Evolutionary conservation across 1,140 invertebrate genomes (phyloP).

Genomic region (Coptotermes formosanus): DNA sequence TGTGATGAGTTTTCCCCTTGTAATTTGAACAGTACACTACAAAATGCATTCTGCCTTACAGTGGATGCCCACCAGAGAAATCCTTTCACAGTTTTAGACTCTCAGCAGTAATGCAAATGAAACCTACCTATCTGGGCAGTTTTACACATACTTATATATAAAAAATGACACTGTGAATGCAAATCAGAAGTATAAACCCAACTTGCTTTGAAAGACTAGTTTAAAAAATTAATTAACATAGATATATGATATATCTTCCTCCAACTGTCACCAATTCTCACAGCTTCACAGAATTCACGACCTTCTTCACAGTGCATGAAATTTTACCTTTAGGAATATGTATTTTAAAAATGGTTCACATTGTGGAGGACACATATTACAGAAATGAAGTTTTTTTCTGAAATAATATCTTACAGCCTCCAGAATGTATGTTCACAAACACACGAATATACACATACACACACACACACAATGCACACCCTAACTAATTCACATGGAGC

Average conservation of each 20-base stretch:
- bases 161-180: slow-evolving; percentile 22
- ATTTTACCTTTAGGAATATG: neutral
- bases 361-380: neutral
- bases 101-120: neutral
- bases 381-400: neutral
- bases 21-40: neutral
- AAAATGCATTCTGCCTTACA: neutral
- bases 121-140: neutral
- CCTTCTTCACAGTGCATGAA: neutral
- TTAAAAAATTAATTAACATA: slow-evolving; percentile 21
- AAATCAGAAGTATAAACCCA: slow-evolving; percentile 27
- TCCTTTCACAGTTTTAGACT: neutral
- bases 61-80: neutral
- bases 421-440: neutral
- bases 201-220: slow-evolving; percentile 29
- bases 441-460: neutral
- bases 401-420: neutral
- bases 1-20: neutral
- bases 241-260: neutral
- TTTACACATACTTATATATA: slow-evolving; percentile 14
- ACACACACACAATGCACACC: neutral
- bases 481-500: neutral
- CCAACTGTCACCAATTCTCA: neutral
- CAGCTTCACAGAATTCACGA: neutral
- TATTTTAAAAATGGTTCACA: neutral